Base-by-base conservation (phyloP, 2,113 vertebrate genomes). In the Sialia sialis region DNA sequence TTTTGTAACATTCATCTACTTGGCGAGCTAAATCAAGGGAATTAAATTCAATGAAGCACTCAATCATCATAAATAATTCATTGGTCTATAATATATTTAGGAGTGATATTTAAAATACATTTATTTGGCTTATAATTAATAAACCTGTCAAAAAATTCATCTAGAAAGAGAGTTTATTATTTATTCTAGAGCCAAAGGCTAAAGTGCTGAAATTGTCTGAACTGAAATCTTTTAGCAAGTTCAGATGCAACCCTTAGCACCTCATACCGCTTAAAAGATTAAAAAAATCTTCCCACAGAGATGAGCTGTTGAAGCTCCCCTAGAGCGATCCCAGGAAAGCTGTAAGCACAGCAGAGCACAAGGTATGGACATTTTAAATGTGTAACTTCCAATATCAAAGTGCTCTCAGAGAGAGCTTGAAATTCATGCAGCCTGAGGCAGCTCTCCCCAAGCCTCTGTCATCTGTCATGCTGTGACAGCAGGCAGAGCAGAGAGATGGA, bases 371-470 rank as follows among this genome's bases (percentile, higher is more conserved):
- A 97, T 98, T 94, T 94, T 84, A 95, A 87, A 92, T 88, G 93
- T 95, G 58, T 94, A 95, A 89, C 96, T 97, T 96, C 97, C 97
- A 97, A 95, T 97, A 98, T 98, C 94, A 97, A 97, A 97, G 94
- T 83, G 84, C 75, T 90, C 67, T 92, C 11, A 22, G 92, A 93
- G 76, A 94, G 41, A 93, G 44, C 90, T 95, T 97, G 96, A 96
- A 98, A 98, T 97, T 96, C 91, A 68, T 97, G 93, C 90, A 90
- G 96, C 83, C 96, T 91, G 95, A 97, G 97, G 98, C 98, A 96
- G 97, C 97, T 97, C 97, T 98, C 97, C 88, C 93, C 60, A 87
- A 92, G 96, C 98, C 55, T 76, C 58, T 97, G 97, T 98, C 96
- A 94, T 98, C 97, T 97, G 96, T 96, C 89, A 94, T 55, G 25